Evolutionary conservation across 2,888 invertebrate species (phyloP).

Genomic region (Thereva nobilitata): DNA sequence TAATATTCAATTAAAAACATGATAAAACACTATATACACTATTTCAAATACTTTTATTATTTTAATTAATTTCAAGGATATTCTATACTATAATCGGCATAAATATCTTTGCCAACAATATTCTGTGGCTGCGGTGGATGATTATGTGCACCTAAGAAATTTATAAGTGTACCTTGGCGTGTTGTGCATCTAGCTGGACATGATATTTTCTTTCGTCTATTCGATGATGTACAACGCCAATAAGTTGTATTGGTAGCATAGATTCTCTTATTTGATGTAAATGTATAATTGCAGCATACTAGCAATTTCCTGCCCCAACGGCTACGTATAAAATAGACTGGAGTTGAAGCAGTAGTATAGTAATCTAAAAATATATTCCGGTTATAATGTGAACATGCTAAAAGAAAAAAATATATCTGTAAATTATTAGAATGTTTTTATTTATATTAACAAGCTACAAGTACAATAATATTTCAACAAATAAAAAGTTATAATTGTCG

Average conservation of each 20-base stretch:
- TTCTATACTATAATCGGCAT: constrained; percentile 44
- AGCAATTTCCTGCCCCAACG: constrained; percentile 47
- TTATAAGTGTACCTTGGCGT: constrained; percentile 43
- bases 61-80: constrained; percentile 40
- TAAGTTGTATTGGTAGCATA: constrained; percentile 45
- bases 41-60: not conserved
- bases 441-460: too few relatives aligned
- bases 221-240: constrained; percentile 46
- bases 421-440: too few relatives aligned
- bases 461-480: too few relatives aligned
- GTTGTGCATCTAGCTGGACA: constrained; percentile 46
- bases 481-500: too few relatives aligned
- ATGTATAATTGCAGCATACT: constrained; percentile 44
- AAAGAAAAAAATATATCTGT: not conserved
- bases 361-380: constrained; percentile 15
- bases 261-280: constrained; percentile 45
- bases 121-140: constrained; percentile 41
- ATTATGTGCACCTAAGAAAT: constrained; percentile 44
- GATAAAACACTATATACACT: too few relatives aligned
- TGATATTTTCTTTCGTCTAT: constrained; percentile 43
- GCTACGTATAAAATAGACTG: constrained; percentile 44
- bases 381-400: not conserved
- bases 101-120: constrained; percentile 36
- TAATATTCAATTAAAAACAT: too few relatives aligned
- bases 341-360: constrained; percentile 12